Base-by-base conservation (phyloP, 2,113 vertebrate species). In the Crypturellus undulatus region DNA sequence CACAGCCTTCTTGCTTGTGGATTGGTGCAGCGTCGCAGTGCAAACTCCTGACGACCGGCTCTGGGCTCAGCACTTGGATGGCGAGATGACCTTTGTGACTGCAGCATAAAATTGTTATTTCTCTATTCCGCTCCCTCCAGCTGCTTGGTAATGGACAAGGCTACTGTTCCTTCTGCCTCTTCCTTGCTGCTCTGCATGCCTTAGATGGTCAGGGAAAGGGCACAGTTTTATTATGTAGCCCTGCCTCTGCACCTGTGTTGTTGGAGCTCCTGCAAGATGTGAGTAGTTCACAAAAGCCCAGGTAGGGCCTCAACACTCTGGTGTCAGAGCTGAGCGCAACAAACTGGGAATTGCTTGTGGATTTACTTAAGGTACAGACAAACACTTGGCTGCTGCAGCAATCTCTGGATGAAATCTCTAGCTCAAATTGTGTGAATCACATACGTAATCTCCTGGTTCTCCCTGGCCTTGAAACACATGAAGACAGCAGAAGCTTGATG, bases 401-500 rank as follows among this genome's bases (percentile, higher is more conserved):
- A 36, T 36, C 32, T 88, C 91, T 54, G 75, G 64, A 17, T 78
- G 42, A 78, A 6, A 45, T 78, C 54, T 12, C 28, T 68, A 60
- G 4, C 51, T 85, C 0, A 0, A 17, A 14, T 8, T 52, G 69
- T 52, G 49, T 69, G 75, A 75, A 89, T 49, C 81, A 82, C 59
- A 40, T 0, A 51, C 70, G 45, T 32, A 40, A 70, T n/a, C 45
- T 90, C 86, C 58, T 94, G 58, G 65, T 86, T 90, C 79, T 85
- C 85, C 79, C 60, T 36, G 54, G 72, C 77, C 79, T 93, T 65
- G 93, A 89, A 93, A 36, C 58, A 30, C 28, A 68, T 30, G 78
- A 92, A 90, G 91, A 78, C 17, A 68, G 62, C 52, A 49, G 68
- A 88, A 81, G 24, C 59, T 60, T 87, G 94, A 84, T 72, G 77